Percentiles rank a stretch among this genome's conserved stretches.
These are phyloP conservation scores for Choristoneura rosaceana DNA, from an alignment of 2,888 invertebrate genomes.

Conservation along the genomic window DNA sequence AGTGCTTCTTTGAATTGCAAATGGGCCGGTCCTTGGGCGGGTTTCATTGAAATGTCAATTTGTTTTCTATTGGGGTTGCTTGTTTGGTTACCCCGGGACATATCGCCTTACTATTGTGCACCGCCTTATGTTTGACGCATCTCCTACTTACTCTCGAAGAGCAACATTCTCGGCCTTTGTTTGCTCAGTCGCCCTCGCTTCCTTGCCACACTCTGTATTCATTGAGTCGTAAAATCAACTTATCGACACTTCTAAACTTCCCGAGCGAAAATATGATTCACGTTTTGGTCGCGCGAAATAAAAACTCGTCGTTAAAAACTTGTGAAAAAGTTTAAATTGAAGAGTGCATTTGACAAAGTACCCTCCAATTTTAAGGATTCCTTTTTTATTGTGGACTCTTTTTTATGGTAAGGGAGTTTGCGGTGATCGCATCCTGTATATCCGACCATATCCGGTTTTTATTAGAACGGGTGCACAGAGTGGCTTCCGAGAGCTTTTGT, in stretches of 20 bases:
- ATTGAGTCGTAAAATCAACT: slow-evolving; percentile 45
- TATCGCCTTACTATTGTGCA: slow-evolving; percentile 68
- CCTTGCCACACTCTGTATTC: slow-evolving; percentile 40
- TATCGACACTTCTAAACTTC: slow-evolving; percentile 39
- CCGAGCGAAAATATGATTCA: slow-evolving; percentile 47
- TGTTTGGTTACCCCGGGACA: slow-evolving; percentile 65
- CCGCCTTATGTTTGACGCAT: slow-evolving; percentile 50
- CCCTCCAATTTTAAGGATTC: slow-evolving; percentile 60
- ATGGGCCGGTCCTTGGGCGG: slow-evolving; percentile 72
- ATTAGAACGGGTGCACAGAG: slow-evolving; percentile 76
- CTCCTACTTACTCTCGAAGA: slow-evolving; percentile 51
- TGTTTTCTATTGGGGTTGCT: slow-evolving; percentile 81
- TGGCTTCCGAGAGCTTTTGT: slow-evolving; percentile 78
- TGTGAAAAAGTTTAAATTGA: slow-evolving; percentile 59
- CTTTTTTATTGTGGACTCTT: slow-evolving; percentile 60
- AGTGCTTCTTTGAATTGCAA: slow-evolving; percentile 83
- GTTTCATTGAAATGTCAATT: slow-evolving; percentile 83
- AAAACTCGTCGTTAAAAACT: slow-evolving; percentile 50
- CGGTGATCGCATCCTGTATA: slow-evolving; percentile 70
- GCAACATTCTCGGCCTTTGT: slow-evolving; percentile 47
- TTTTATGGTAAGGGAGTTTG: slow-evolving; percentile 60
- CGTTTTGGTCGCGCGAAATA: slow-evolving; percentile 43
- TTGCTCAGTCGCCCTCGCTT: slow-evolving; percentile 45
- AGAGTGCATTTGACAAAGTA: slow-evolving; percentile 60
- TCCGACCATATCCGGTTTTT: slow-evolving; percentile 75